Evolutionary conservation across 1,140 invertebrate species (phyloP).

Genomic region (Temnothorax nylanderi): DNA sequence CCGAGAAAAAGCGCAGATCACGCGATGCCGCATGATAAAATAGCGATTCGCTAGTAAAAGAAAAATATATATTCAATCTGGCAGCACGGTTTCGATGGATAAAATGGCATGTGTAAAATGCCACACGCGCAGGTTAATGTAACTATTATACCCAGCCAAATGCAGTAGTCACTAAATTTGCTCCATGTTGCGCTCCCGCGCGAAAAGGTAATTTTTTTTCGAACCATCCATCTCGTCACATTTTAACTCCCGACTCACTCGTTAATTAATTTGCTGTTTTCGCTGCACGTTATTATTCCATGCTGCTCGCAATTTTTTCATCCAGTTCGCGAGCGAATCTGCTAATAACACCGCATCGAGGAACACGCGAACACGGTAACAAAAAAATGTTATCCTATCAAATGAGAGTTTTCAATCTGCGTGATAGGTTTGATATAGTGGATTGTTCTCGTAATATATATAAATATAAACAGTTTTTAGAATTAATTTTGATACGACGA

Average conservation of each 20-base stretch:
- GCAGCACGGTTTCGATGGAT: not conserved
- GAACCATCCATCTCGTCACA: conserved; percentile 21
- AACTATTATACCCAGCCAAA: conserved; percentile 34
- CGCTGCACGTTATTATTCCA: conserved; percentile 29
- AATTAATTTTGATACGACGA: not conserved
- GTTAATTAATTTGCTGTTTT: conserved; percentile 56
- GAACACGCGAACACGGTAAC: not conserved
- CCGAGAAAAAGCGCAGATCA: conserved; percentile 28
- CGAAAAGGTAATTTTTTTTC: conserved; percentile 13
- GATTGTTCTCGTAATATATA: conserved; percentile 2
- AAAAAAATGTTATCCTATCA: conserved; percentile 28
- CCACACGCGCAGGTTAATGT: conserved; percentile 3
- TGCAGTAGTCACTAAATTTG: conserved; percentile 24
- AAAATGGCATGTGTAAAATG: conserved; percentile 21
- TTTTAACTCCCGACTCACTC: conserved; percentile 31
- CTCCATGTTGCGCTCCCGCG: not conserved
- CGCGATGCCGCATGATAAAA: conserved; percentile 14
- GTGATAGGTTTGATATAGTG: conserved; percentile 20
- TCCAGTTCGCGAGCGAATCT: not conserved
- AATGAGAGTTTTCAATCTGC: conserved; percentile 35
- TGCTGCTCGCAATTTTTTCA: conserved; percentile 15
- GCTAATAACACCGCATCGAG: not conserved
- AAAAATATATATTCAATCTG: conserved; percentile 1
- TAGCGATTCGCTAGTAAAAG: not conserved
- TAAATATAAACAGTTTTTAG: conserved; percentile 18